phyloP scores from a whole-genome alignment of 2,113 vertebrate genomes.

The Carassius carassius region DNA sequence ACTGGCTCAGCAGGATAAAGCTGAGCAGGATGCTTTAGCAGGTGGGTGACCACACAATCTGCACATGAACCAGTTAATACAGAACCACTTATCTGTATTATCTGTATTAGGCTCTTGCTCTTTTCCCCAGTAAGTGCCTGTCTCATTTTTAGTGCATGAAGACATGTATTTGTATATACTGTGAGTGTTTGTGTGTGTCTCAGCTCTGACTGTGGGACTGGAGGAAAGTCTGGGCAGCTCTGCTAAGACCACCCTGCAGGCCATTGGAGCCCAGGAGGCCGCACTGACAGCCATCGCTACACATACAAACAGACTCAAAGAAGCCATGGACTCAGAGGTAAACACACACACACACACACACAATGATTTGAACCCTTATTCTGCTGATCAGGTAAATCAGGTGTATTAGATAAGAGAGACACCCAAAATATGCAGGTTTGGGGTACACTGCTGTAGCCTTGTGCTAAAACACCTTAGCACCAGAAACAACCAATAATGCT shows the following conservation, averaged over 20 bases:
- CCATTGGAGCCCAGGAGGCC: conserved; percentile 87
- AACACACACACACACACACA: conserved; percentile 1
- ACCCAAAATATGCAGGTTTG: neutral
- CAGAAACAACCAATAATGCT: neutral
- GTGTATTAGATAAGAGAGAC: neutral
- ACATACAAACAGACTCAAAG: conserved; percentile 83
- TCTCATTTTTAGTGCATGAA: neutral
- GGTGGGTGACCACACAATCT: conserved; percentile 66
- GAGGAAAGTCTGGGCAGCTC: conserved; percentile 81
- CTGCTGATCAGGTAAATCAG: neutral
- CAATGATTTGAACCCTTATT: neutral
- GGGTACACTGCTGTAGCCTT: too few relatives aligned
- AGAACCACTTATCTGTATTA: neutral
- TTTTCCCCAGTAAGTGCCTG: neutral
- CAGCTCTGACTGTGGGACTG: conserved; percentile 78
- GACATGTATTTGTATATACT: neutral
- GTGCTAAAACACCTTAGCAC: neutral
- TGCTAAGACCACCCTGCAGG: conserved; percentile 82
- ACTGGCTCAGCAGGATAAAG: conserved; percentile 84
- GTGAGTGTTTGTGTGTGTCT: neutral
- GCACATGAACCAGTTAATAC: neutral
- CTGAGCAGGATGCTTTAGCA: conserved; percentile 78
- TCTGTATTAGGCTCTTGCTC: neutral
- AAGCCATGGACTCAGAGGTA: conserved; percentile 94
- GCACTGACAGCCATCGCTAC: conserved; percentile 83